phyloP scores from a whole-genome alignment of 2,888 invertebrate species.

The Tubulanus polymorphus region DNA sequence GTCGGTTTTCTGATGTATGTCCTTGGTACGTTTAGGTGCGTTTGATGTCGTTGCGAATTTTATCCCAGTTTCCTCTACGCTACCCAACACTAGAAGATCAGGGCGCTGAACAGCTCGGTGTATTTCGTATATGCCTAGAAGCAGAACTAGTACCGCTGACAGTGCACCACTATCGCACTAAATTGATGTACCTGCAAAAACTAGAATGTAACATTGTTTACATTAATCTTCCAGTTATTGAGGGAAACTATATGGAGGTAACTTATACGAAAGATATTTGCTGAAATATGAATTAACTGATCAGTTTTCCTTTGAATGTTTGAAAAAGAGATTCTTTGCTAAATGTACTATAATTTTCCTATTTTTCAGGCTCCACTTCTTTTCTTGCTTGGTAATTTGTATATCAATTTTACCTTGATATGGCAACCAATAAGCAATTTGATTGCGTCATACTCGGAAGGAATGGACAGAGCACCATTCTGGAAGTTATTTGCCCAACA shows the following conservation, averaged over 20 bases:
- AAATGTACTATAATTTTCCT: no score
- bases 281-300: no score
- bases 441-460: constrained; percentile 68
- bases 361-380: constrained; percentile 63
- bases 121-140: constrained; percentile 65
- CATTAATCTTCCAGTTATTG: constrained; percentile 34
- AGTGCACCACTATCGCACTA: constrained; percentile 76
- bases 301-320: no score
- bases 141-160: constrained; percentile 70
- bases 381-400: constrained; percentile 75
- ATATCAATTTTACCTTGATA: constrained; percentile 80
- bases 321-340: no score
- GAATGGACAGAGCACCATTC: constrained; percentile 40
- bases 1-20: constrained; percentile 5
- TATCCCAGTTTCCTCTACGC: constrained; percentile 63
- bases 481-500: constrained; percentile 47
- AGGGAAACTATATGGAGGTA: no score
- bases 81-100: constrained; percentile 32
- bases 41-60: constrained; percentile 68
- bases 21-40: constrained; percentile 63
- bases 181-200: constrained; percentile 70
- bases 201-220: constrained; percentile 57
- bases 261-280: no score
- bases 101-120: constrained; percentile 25
- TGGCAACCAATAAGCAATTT: constrained; percentile 81